Percentiles rank a stretch among this genome's conserved stretches.
phyloP scores from a whole-genome alignment of 1,140 invertebrate genomes.

The Zaprionus gabonicus region DNA sequence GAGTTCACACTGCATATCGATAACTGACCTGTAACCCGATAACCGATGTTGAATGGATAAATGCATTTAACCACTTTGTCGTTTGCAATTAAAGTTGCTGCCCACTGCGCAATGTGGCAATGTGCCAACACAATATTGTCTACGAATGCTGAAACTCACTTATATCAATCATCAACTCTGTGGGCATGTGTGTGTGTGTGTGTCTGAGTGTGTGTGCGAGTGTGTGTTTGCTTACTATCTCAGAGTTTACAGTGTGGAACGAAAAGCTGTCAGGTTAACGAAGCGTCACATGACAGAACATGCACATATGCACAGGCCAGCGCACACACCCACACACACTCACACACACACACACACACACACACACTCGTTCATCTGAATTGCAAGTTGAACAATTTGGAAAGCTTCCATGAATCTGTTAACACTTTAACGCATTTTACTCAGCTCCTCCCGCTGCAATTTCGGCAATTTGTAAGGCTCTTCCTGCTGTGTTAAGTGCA shows the following conservation, averaged over 20 bases:
- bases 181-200: background rate
- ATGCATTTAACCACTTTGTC: conserved; percentile 6
- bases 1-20: background rate
- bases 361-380: conserved; percentile 4
- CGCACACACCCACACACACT: background rate
- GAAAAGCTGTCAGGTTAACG: conserved; percentile 70
- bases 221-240: conserved; percentile 10
- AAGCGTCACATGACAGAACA: conserved; percentile 64
- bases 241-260: conserved; percentile 39
- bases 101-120: background rate
- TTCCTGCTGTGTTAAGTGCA: conserved; percentile 32
- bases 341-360: background rate
- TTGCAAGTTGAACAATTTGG: conserved; percentile 35
- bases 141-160: conserved; percentile 3
- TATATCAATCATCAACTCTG: conserved; percentile 11
- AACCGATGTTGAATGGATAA: background rate
- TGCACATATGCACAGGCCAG: conserved; percentile 23
- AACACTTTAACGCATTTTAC: conserved; percentile 66
- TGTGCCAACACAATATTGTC: background rate
- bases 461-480: conserved; percentile 26
- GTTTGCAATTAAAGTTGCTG: conserved; percentile 3
- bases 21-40: background rate
- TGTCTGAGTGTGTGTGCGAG: background rate
- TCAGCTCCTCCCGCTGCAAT: conserved; percentile 43
- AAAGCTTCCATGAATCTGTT: conserved; percentile 47